Base-by-base conservation (phyloP, 2,797 vertebrate species). In the Rhinella marina region DNA sequence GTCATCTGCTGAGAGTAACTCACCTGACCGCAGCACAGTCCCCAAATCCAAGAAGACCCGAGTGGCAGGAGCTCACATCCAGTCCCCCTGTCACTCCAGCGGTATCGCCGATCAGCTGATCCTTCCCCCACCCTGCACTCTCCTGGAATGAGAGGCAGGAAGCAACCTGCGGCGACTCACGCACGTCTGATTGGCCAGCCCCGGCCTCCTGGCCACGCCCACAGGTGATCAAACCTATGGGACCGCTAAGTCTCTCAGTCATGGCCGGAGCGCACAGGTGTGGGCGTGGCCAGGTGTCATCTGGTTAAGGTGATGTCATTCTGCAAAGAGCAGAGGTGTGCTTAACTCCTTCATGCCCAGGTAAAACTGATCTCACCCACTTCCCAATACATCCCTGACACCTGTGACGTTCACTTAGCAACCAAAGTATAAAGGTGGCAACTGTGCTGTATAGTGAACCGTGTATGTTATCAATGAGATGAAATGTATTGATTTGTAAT, bases 261-360 rank as follows among this genome's bases (percentile, higher is more conserved):
- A 41, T 19, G 57, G 25, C 48, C 61, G 0, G 0, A 21, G 75
- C 23, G 64, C 70, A 73, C 89, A 91, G 81, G 84, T 90, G 32
- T 27, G 90, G 91, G 80, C 8, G 10, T 2, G 84, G 80, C 75
- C 13, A 59, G 81, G 68, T 86, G 88, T 89, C 88, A 89, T 57
- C 79, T 50, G 72, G 21, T 41, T 41, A 11, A 61, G 88, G 48
- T 89, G 88, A 89, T 82, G 88, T 89, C 64, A 89, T 89, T 10
- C 70, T 70, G 6, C 9, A 59, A 21, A 70, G 88, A 75, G 12
- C 70, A 16, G n/a, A 81, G 78, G 68, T 76, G 68, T 48, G 77
- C 32, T 88, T 89, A 89, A 89, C 88, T 25, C 84, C 11, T 57
- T 86, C 88, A 25, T 70, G 41, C 13, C 72, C 66, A 10, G 75